Evolutionary conservation across 1,140 invertebrate species (phyloP).

Genomic region (Tetramorium simillimum): DNA sequence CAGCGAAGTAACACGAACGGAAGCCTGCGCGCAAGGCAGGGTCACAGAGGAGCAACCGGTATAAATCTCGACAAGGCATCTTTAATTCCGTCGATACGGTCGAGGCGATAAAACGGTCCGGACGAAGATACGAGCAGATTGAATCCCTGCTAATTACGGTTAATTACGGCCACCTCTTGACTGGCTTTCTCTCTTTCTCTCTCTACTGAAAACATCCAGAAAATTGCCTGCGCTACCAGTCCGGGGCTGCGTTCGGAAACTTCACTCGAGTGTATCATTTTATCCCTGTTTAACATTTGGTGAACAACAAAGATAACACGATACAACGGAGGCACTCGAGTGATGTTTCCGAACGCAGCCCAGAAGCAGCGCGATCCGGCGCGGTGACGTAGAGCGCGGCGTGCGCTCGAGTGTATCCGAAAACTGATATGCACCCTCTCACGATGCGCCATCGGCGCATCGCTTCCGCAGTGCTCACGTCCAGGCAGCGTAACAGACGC

Average conservation of each 20-base stretch:
- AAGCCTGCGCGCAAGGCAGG: slow-evolving; percentile 30
- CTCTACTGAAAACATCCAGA: neutral
- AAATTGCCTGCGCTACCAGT: slow-evolving; percentile 1
- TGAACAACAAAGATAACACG: no score
- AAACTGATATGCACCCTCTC: slow-evolving; percentile 32
- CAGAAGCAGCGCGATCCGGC: neutral
- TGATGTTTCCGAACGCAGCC: no score
- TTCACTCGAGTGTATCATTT: no score
- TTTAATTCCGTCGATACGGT: slow-evolving; percentile 54
- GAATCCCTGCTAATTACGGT: slow-evolving; percentile 49
- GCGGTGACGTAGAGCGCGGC: slow-evolving; percentile 8
- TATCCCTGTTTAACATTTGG: no score
- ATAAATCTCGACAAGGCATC: slow-evolving; percentile 49
- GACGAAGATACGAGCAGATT: slow-evolving; percentile 51
- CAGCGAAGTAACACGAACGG: slow-evolving; percentile 49
- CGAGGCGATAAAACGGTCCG: slow-evolving; percentile 44
- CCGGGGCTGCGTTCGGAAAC: no score
- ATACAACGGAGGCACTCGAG: no score
- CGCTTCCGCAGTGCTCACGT: slow-evolving; percentile 66
- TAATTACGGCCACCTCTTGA: slow-evolving; percentile 30
- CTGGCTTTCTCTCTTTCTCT: neutral
- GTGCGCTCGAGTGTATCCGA: slow-evolving; percentile 15
- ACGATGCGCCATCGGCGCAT: slow-evolving; percentile 31
- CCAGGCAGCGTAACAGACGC: slow-evolving; percentile 61
- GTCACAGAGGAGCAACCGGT: slow-evolving; percentile 43